These are phyloP conservation scores for Capromys pilorides DNA, from an alignment of 2,797 vertebrate genomes.

Conservation along the genomic window DNA sequence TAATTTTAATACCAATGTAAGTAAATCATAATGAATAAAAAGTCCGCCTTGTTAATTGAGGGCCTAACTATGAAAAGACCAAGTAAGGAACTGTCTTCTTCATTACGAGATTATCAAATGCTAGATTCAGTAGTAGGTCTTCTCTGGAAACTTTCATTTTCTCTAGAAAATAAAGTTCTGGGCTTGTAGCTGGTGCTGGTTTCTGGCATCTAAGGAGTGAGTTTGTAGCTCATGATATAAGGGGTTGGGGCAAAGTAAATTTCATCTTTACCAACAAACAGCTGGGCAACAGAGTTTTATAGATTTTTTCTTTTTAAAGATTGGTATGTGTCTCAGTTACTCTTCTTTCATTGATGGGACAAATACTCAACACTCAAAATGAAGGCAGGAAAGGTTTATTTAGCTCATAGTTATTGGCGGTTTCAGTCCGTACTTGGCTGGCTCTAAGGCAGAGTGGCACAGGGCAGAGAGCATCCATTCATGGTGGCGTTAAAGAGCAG, in stretches of 20 bases:
- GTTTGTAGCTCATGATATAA: neutral
- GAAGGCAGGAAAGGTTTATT: too few species aligned
- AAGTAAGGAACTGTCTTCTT: conserved; percentile 24
- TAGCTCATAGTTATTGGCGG: too few species aligned
- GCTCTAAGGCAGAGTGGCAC: too few species aligned
- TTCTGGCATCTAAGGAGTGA: neutral
- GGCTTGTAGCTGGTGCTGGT: neutral
- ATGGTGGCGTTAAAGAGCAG: too few species aligned
- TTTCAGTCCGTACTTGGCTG: too few species aligned
- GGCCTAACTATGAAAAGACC: conserved; percentile 19
- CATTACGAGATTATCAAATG: neutral
- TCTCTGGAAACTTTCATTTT: neutral
- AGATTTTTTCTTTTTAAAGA: neutral
- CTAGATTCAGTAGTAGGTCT: neutral
- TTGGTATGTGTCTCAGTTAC: too few species aligned
- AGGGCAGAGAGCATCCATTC: too few species aligned
- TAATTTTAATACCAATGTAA: conserved; percentile 59
- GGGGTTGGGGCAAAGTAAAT: neutral
- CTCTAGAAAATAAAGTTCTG: conserved; percentile 34
- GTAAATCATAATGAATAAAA: conserved; percentile 42
- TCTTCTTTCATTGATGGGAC: too few species aligned
- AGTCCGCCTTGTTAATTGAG: conserved; percentile 34
- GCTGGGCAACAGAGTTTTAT: neutral
- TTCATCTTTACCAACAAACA: conserved; percentile 4
- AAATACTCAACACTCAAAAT: too few species aligned